Base-by-base conservation (phyloP, 2,113 vertebrate species). In the Loxodonta africana region DNA sequence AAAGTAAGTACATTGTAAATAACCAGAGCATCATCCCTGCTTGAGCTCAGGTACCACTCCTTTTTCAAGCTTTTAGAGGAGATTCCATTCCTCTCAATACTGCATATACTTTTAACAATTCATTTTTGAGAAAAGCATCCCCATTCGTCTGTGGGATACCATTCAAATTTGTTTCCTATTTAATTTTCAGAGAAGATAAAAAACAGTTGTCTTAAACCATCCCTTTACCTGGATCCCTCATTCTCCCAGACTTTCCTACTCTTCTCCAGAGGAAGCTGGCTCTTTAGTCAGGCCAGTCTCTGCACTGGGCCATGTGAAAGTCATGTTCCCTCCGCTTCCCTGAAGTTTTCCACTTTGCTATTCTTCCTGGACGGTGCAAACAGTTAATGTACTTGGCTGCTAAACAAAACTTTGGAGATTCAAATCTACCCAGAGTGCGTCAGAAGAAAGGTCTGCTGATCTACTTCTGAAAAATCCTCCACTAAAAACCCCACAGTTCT, bases 301-400 rank as follows among this genome's bases (percentile, higher is more conserved):
- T 8, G 4, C 8, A 3, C 4, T n/a, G 41, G 14, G 6, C 10
- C 15, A 14, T 2, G 28, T 21, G 2, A 1, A 1, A 82, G 2
- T 18, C 44, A 5, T 5, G 10, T 18, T 30, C 8, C 48, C 20
- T 62, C 46, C 9, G 30, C 7, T 65, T 85, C 21, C 26, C 44
- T 85, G 71, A 7, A 41, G 11, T 25, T 85, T 84, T 60, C 51
- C 48, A 57, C 6, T 3, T 15, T 65, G 26, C 5, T 30, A 20
- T 71, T n/a, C n/a, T 71, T 37, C 33, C 60, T 23, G 60, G 3
- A 3, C 23, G 21, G 5, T 62, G 60, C 57, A 57, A 57, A 57
- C 53, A 57, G 30, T 69, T 33, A 33, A 73, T 73, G 69, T 37
- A 7, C 30, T 69, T 12, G 30, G 30, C 67, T 69, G 28, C 65